These are phyloP conservation scores for Echinarachnius parma DNA, from an alignment of 53 echinoderm and acorn worm species.

Conservation along the genomic window DNA sequence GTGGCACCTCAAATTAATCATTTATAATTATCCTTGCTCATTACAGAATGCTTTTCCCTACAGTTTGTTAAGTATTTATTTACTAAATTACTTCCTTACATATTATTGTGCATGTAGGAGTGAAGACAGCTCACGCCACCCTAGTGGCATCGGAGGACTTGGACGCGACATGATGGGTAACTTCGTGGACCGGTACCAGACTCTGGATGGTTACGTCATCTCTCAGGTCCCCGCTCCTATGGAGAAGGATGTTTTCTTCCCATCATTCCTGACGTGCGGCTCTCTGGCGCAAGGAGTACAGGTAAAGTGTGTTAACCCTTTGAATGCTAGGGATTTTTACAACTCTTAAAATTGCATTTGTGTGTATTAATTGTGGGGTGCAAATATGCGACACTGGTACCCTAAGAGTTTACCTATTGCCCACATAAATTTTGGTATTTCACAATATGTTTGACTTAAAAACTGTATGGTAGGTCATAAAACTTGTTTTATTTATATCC, in stretches of 20 bases:
- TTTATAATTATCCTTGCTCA: neutral
- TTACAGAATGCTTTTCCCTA: too few relatives aligned
- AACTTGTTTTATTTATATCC: too few relatives aligned
- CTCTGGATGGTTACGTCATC: slow-evolving; percentile 53
- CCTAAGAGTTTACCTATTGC: too few relatives aligned
- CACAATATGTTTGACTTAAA: too few relatives aligned
- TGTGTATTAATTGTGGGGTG: too few relatives aligned
- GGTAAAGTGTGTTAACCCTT: slow-evolving; percentile 22
- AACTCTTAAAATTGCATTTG: neutral
- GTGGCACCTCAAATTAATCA: neutral
- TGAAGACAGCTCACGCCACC: slow-evolving; percentile 38
- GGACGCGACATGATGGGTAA: slow-evolving; percentile 59
- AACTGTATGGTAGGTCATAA: too few relatives aligned
- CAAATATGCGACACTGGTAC: too few relatives aligned
- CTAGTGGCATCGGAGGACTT: slow-evolving; percentile 53
- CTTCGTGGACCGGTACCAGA: slow-evolving; percentile 65
- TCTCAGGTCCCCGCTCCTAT: slow-evolving; percentile 52
- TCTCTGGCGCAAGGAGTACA: slow-evolving; percentile 56
- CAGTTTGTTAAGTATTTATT: neutral
- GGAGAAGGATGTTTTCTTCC: slow-evolving; percentile 61
- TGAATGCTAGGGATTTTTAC: neutral
- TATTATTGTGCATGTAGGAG: slow-evolving; percentile 7
- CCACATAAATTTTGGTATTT: too few relatives aligned
- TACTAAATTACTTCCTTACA: neutral
- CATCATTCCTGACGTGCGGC: slow-evolving; percentile 65